Evolutionary conservation across 2,888 invertebrate genomes (phyloP), one percentile per base, ranked within the genome.

Genomic region (Argynnis bischoffii): DNA sequence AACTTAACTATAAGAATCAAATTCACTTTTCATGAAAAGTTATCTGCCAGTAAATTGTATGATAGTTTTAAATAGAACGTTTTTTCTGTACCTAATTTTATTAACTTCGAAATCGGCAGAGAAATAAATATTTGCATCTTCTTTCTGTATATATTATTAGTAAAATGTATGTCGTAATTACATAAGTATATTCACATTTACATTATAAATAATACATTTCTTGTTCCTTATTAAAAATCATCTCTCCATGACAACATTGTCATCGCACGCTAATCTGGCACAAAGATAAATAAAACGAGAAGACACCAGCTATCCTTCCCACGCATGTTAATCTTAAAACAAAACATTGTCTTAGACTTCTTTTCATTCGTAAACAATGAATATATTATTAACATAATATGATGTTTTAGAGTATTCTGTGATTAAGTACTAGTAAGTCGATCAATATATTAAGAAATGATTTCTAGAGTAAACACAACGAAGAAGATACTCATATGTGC

Each of bases 181-280:
- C 26, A 26, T 4, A 26, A 4, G 26, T 26, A n/a, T n/a, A n/a
- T n/a, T n/a, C n/a, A 26, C 26, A 26, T 26, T 26, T 26, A 26
- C 26, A 26, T 26, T 26, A 26, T 18, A 31, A 26, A 59, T 59
- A 16, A 31, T 1, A 31, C 48, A 47, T 57, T 47, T 47, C 8
- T 16, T 11, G 8, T 16, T 51, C 18, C 35, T 50, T 26, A 51
- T 31, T 15, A 61, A 61, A 51, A 41, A 16, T 35, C 18, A 14
- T 41, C 6, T 61, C 61, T 21, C 51, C 41, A 61, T 15, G 51
- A 53, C 61, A 53, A 61, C 21, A 16, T 61, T 61, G 51, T 61
- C 61, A 53, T 61, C 61, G 51, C 61, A 61, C 51, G 61, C 35
- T 61, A 61, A 61, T 61, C 41, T 61, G 61, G 61, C 61, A 61